A percentile compares a stretch with the other conserved stretches of the same genome.
phyloP scores from a whole-genome alignment of 2,888 invertebrate species.

The Lymantria monacha region DNA sequence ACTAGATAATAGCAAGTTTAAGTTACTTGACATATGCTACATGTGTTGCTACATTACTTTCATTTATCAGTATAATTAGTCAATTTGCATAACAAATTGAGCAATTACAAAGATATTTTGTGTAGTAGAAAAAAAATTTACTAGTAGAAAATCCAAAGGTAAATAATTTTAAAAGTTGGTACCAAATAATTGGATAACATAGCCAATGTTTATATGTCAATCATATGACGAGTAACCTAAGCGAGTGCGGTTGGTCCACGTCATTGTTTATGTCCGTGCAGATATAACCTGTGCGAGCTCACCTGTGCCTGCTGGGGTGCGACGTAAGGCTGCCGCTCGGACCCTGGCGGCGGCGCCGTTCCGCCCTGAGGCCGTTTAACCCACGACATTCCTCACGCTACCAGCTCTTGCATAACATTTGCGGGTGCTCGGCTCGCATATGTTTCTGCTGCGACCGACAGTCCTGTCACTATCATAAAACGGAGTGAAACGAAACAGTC shows the following conservation, averaged over 20 bases:
- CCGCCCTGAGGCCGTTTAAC: slow-evolving; percentile 65
- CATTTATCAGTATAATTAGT: background rate
- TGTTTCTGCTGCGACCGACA: slow-evolving; percentile 55
- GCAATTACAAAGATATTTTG: slow-evolving; percentile 8
- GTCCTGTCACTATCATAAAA: slow-evolving; percentile 69
- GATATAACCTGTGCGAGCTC: slow-evolving; percentile 54
- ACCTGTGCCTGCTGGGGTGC: slow-evolving; percentile 74
- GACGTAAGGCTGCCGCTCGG: slow-evolving; percentile 56
- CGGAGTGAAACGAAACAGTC: slow-evolving; percentile 42
- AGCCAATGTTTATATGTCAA: background rate
- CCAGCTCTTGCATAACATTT: slow-evolving; percentile 76
- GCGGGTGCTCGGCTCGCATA: slow-evolving; percentile 60
- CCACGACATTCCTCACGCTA: slow-evolving; percentile 73
- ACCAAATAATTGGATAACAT: no score
- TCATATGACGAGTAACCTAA: background rate
- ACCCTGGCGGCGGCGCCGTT: slow-evolving; percentile 44
- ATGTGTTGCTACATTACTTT: slow-evolving; percentile 1
- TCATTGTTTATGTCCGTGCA: slow-evolving; percentile 68
- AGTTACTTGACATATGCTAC: slow-evolving; percentile 13
- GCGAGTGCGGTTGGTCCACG: slow-evolving; percentile 53
- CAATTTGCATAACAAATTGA: slow-evolving; percentile 1
- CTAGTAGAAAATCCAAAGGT: background rate
- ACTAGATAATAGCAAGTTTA: background rate
- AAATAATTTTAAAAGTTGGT: background rate
- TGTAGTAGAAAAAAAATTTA: background rate